These are phyloP conservation scores for Elymnias hypermnestra DNA, from an alignment of 1,140 invertebrate genomes.

Conservation along the genomic window DNA sequence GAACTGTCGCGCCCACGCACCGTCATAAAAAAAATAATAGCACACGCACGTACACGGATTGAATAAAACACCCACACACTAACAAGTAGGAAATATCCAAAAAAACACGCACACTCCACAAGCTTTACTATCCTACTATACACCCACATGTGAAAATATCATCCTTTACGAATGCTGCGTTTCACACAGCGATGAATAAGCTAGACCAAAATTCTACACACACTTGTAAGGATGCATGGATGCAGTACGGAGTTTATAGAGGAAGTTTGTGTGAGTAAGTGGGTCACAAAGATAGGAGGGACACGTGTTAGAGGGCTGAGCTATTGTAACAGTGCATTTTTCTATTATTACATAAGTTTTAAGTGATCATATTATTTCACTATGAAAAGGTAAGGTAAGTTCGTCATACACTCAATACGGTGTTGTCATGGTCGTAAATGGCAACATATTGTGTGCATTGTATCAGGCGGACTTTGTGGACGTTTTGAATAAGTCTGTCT, in stretches of 20 bases:
- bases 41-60: constrained; percentile 19
- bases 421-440: too few species aligned
- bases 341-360: constrained; percentile 24
- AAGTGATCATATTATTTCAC: too few species aligned
- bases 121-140: too few species aligned
- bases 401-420: too few species aligned
- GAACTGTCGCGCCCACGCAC: constrained; percentile 21
- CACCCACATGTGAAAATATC: constrained; percentile 4
- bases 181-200: constrained; percentile 33
- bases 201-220: constrained; percentile 43
- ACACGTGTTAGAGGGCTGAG: constrained; percentile 66
- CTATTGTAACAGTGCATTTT: constrained; percentile 45
- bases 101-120: constrained; percentile 29
- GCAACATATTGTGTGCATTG: too few species aligned
- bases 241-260: constrained; percentile 10
- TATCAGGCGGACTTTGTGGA: too few species aligned
- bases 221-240: constrained; percentile 36
- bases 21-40: constrained; percentile 22
- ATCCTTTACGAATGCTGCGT: constrained; percentile 22
- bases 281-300: constrained; percentile 68
- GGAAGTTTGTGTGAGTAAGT: constrained; percentile 52
- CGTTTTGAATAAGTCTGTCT: too few species aligned
- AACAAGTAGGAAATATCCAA: constrained; percentile 24
- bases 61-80: constrained; percentile 20
- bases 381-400: too few species aligned